These are phyloP conservation scores for Agrochola litura DNA, from an alignment of 2,888 invertebrate species.

Conservation along the genomic window DNA sequence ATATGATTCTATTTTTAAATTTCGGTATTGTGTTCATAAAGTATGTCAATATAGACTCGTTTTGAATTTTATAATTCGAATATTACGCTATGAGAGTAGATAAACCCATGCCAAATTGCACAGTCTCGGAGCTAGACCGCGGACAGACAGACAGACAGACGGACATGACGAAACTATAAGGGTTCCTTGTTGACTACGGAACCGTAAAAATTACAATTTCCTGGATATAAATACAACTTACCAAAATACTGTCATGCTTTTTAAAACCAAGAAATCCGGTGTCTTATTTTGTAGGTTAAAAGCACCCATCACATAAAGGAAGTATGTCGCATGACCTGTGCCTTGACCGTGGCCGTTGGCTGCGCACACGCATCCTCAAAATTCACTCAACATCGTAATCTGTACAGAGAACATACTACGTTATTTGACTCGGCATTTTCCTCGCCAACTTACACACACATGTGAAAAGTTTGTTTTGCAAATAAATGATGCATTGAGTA, in stretches of 20 bases:
- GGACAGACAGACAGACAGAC: too few relatives aligned
- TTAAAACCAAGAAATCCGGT: constrained; percentile 4
- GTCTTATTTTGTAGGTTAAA: constrained; percentile 60
- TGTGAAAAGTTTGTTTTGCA: not conserved
- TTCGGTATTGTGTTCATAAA: too few relatives aligned
- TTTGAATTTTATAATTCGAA: too few relatives aligned
- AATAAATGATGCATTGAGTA: not conserved
- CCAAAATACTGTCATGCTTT: not conserved
- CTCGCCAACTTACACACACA: not conserved
- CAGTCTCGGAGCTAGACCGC: too few relatives aligned
- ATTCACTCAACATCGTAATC: constrained; percentile 31
- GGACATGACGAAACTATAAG: too few relatives aligned
- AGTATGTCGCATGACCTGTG: constrained; percentile 58
- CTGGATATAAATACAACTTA: not conserved
- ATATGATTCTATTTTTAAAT: too few relatives aligned
- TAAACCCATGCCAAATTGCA: too few relatives aligned
- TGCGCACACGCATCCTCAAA: constrained; percentile 62
- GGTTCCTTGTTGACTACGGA: too few relatives aligned
- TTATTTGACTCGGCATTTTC: constrained; percentile 14
- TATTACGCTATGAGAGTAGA: too few relatives aligned
- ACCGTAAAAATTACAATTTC: constrained; percentile 10
- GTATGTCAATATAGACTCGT: too few relatives aligned
- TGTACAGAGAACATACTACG: constrained; percentile 7
- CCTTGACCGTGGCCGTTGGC: constrained; percentile 65
- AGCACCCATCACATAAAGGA: constrained; percentile 61